Percentiles rank a stretch among this genome's conserved stretches.
Conservation (phyloP, 2,888 invertebrate genomes). For the Siphonodentalium dalli region DNA sequence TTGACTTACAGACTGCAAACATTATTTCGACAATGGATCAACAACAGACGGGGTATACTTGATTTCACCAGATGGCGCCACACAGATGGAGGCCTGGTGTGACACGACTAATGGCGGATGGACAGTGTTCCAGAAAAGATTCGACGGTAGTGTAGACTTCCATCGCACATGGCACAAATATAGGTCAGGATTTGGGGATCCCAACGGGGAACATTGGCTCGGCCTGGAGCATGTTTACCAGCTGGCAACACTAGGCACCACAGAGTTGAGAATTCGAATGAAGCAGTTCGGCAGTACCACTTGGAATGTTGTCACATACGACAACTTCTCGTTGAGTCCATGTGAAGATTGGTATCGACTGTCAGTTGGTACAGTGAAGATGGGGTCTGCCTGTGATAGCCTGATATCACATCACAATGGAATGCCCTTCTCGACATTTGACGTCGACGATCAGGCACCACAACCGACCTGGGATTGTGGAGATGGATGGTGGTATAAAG, state of each 20-base stretch:
- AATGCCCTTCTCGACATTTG: background rate
- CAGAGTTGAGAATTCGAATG: background rate
- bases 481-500: conserved; percentile 5
- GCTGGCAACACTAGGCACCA: background rate
- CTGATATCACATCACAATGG: background rate
- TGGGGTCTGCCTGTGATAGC: too few relatives aligned
- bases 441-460: background rate
- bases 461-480: background rate
- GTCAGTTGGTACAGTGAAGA: too few relatives aligned
- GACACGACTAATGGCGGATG: conserved; percentile 8
- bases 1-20: too few relatives aligned
- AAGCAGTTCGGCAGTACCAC: background rate
- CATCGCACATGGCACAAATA: conserved; percentile 1
- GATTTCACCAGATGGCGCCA: background rate
- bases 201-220: background rate
- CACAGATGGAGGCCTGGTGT: background rate
- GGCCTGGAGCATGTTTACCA: background rate
- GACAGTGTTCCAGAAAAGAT: conserved; percentile 5
- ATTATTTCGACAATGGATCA: background rate
- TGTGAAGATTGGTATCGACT: too few relatives aligned
- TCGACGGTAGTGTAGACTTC: conserved; percentile 4
- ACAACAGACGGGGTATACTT: background rate
- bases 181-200: background rate
- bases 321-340: background rate
- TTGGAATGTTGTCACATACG: background rate